Conservation (phyloP, 2,797 vertebrate species). For the Aratinga solstitialis region DNA sequence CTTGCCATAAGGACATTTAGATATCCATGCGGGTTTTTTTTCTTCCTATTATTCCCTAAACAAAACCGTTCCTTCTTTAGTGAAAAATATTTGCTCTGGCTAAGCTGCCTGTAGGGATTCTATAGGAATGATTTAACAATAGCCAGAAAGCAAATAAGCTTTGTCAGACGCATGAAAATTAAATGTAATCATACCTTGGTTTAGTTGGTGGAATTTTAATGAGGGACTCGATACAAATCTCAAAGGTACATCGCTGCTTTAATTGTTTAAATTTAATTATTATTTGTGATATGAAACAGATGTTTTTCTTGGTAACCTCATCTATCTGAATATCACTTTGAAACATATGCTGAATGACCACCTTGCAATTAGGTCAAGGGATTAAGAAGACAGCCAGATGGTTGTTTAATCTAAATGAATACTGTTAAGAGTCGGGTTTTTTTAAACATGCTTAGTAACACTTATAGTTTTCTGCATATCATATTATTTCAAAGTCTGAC, state of each 20-base stretch:
- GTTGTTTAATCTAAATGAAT: background rate
- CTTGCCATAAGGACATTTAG: background rate
- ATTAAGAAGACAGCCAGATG: conserved; percentile 25
- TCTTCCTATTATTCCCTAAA: background rate
- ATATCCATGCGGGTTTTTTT: background rate
- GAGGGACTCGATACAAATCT: background rate
- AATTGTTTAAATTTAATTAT: conserved; percentile 45
- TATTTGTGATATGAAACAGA: conserved; percentile 44
- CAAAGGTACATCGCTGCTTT: background rate
- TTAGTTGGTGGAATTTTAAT: background rate
- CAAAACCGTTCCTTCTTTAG: background rate
- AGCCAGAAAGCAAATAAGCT: background rate
- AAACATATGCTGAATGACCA: conserved; percentile 36
- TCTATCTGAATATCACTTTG: background rate
- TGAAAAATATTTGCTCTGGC: background rate
- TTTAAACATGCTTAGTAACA: background rate
- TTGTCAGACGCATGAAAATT: conserved; percentile 10
- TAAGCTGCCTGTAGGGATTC: background rate
- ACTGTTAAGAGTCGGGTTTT: background rate
- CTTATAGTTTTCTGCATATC: background rate
- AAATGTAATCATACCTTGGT: conserved; percentile 2
- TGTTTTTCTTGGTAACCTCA: conserved; percentile 10
- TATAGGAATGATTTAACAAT: background rate
- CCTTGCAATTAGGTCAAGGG: background rate
- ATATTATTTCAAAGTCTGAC: background rate